phyloP scores from a whole-genome alignment of 2,888 invertebrate species.

The Escarpia spicata region DNA sequence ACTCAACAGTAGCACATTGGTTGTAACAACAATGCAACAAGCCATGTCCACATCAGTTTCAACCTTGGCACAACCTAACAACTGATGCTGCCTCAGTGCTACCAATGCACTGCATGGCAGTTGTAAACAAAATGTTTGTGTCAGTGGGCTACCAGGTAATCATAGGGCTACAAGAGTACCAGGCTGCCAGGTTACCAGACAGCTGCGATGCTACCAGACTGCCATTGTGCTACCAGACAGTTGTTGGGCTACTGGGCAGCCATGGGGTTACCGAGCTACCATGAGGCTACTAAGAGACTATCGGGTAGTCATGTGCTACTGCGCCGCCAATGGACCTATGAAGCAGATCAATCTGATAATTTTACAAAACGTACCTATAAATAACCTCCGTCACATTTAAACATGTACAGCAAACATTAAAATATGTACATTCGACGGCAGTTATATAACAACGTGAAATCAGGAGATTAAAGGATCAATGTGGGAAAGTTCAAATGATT shows the following conservation, averaged over 20 bases:
- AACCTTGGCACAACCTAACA: neutral
- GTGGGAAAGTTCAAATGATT: neutral
- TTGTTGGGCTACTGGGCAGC: neutral
- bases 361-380: neutral
- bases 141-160: neutral
- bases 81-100: neutral
- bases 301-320: neutral
- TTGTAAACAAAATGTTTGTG: neutral
- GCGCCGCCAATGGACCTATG: too few species aligned
- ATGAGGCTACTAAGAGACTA: neutral
- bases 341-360: neutral
- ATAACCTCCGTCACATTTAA: neutral
- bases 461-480: neutral
- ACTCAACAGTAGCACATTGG: neutral
- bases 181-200: neutral
- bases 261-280: neutral
- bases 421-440: neutral
- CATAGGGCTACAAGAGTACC: neutral
- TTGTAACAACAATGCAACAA: neutral
- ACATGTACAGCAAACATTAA: neutral
- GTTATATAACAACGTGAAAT: neutral
- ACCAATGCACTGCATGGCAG: too few species aligned
- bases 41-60: neutral
- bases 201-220: neutral
- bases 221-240: neutral